Percentiles rank a stretch among this genome's conserved stretches.
phyloP scores from a whole-genome alignment of 2,113 vertebrate species.

The Orientallactaga bullata region DNA sequence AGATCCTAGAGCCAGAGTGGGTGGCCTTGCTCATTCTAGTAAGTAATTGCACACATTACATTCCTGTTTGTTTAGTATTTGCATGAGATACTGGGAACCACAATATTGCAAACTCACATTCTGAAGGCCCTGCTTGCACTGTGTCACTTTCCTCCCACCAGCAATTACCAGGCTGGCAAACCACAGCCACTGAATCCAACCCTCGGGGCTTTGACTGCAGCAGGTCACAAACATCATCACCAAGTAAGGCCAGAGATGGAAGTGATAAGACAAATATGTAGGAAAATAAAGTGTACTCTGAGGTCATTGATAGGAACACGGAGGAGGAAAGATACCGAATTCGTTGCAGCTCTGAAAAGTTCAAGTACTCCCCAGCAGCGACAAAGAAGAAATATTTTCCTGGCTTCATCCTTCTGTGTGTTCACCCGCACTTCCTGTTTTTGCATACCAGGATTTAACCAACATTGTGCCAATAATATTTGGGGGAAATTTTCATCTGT shows the following conservation, averaged over 20 bases:
- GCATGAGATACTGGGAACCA: not conserved
- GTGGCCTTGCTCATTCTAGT: slow-evolving; percentile 22
- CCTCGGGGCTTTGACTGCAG: slow-evolving; percentile 28
- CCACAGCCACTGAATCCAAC: not conserved
- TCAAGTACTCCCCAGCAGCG: not conserved
- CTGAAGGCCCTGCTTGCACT: not conserved
- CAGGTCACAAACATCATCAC: not conserved
- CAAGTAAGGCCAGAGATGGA: not conserved
- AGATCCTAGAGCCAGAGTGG: slow-evolving; percentile 70
- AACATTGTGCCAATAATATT: not conserved
- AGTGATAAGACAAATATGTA: not conserved
- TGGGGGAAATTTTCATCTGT: not conserved
- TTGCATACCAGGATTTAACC: not conserved
- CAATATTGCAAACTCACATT: slow-evolving; percentile 54
- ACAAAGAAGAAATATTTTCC: not conserved
- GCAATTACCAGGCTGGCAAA: slow-evolving; percentile 42
- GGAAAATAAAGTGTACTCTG: not conserved
- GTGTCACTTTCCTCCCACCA: slow-evolving; percentile 48
- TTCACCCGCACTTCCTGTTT: not conserved
- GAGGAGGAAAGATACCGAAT: not conserved
- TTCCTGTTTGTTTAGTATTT: slow-evolving; percentile 58
- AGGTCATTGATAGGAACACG: not conserved
- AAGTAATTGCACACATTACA: not conserved
- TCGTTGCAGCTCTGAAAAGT: not conserved
- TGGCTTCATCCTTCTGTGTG: not conserved